phyloP scores from a whole-genome alignment of 2,888 invertebrate species.

The Melangyna quadrimaculata region DNA sequence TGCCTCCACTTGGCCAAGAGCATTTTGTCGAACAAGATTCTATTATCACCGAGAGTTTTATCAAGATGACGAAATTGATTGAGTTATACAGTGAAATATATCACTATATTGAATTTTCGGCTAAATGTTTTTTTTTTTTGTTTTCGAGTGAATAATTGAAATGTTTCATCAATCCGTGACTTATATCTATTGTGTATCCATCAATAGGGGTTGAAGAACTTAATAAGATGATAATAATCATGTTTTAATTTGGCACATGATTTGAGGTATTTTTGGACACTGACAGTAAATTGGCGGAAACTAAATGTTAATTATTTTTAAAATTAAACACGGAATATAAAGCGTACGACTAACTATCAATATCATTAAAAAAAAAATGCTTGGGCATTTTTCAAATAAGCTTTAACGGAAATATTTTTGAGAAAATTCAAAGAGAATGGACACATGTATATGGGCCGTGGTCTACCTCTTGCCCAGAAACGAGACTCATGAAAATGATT shows the following conservation, averaged over 20 bases:
- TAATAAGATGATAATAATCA: conserved; percentile 35
- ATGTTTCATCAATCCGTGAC: background rate
- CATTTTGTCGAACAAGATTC: background rate
- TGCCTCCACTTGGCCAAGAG: background rate
- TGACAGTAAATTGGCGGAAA: background rate
- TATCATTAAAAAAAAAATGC: too few relatives aligned
- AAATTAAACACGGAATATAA: too few relatives aligned
- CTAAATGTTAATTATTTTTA: too few relatives aligned
- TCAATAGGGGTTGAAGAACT: background rate
- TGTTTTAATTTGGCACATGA: conserved; percentile 32
- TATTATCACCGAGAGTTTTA: background rate
- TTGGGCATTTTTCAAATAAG: too few relatives aligned
- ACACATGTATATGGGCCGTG: too few relatives aligned
- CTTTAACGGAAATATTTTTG: too few relatives aligned
- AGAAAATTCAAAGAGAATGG: too few relatives aligned
- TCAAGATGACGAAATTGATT: conserved; percentile 30
- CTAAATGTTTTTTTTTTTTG: background rate
- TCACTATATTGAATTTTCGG: conserved; percentile 24
- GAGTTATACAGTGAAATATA: conserved; percentile 33
- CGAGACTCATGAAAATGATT: too few relatives aligned
- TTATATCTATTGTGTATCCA: background rate
- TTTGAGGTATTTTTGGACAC: background rate
- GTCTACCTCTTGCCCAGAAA: too few relatives aligned
- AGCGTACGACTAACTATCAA: too few relatives aligned
- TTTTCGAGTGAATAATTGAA: conserved; percentile 1